Percentiles rank a stretch among this genome's conserved stretches.
Conservation (phyloP, 2,888 invertebrate species). For the Argyresthia goedartella region DNA sequence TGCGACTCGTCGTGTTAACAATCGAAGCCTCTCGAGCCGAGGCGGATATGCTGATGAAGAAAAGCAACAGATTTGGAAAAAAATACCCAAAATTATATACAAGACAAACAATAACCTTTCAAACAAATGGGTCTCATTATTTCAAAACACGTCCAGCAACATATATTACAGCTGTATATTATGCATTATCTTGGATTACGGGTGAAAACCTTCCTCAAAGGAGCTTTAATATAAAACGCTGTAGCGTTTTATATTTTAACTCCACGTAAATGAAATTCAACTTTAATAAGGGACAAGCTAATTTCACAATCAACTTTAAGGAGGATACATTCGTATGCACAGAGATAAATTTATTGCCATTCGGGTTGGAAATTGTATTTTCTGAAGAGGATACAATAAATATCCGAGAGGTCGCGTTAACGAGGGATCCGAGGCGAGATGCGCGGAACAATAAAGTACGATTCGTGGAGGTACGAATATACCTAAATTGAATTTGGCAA, state of each 20-base stretch:
- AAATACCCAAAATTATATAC: slow-evolving; percentile 18
- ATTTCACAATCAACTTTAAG: slow-evolving; percentile 19
- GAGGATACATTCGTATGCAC: slow-evolving; percentile 33
- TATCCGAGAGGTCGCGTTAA: slow-evolving; percentile 66
- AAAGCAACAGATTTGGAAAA: no score
- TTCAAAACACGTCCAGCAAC: not conserved
- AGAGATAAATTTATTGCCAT: slow-evolving; percentile 46
- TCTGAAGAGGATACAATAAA: slow-evolving; percentile 66
- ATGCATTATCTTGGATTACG: no score
- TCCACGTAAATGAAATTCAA: not conserved
- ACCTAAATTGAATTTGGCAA: slow-evolving; percentile 35
- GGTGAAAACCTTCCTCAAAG: no score
- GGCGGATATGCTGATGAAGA: no score
- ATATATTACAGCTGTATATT: not conserved
- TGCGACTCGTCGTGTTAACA: slow-evolving; percentile 41
- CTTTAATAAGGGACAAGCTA: slow-evolving; percentile 12
- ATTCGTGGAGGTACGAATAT: slow-evolving; percentile 36
- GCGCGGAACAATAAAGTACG: slow-evolving; percentile 59
- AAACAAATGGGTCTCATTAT: not conserved
- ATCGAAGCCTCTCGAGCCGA: slow-evolving; percentile 12
- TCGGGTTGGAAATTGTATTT: slow-evolving; percentile 64
- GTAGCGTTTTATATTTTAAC: no score
- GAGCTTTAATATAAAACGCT: no score
- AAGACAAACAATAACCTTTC: not conserved
- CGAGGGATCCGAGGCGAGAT: slow-evolving; percentile 52